Percentiles rank a stretch among this genome's conserved stretches.
Evolutionary conservation across 2,888 invertebrate species (phyloP).

Genomic region (Acheta domesticus): DNA sequence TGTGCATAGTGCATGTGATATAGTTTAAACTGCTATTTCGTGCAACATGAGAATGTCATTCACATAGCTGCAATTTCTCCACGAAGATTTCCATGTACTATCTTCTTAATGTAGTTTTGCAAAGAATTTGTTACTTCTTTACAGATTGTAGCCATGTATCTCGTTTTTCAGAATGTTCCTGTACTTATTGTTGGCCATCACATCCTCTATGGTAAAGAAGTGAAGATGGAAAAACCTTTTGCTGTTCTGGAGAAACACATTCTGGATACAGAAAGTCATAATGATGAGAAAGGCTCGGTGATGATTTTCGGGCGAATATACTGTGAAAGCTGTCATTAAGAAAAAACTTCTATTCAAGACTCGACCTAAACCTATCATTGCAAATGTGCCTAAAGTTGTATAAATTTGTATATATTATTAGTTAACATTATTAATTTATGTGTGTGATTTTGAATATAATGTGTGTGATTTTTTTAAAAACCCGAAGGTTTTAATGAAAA

Average conservation of each 20-base stretch:
- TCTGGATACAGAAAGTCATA: not conserved
- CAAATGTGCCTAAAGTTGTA: conserved; percentile 43
- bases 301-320: conserved; percentile 53
- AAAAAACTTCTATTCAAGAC: conserved; percentile 84
- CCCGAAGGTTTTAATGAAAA: too few relatives aligned
- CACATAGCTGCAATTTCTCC: too few relatives aligned
- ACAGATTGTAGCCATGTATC: too few relatives aligned
- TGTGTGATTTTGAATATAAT: too few relatives aligned
- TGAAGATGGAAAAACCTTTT: conserved; percentile 77
- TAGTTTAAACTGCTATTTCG: too few relatives aligned
- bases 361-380: conserved; percentile 87
- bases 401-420: not conserved
- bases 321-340: conserved; percentile 71
- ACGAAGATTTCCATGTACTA: too few relatives aligned
- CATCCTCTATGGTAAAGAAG: conserved; percentile 80
- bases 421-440: too few relatives aligned
- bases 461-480: too few relatives aligned
- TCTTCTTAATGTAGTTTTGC: too few relatives aligned
- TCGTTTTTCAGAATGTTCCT: conserved; percentile 48
- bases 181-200: conserved; percentile 89
- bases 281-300: not conserved
- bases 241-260: conserved; percentile 63
- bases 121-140: too few relatives aligned
- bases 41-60: too few relatives aligned
- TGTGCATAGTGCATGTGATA: too few relatives aligned